phyloP scores from a whole-genome alignment of 1,140 invertebrate genomes.

The Drosophila lini region DNA sequence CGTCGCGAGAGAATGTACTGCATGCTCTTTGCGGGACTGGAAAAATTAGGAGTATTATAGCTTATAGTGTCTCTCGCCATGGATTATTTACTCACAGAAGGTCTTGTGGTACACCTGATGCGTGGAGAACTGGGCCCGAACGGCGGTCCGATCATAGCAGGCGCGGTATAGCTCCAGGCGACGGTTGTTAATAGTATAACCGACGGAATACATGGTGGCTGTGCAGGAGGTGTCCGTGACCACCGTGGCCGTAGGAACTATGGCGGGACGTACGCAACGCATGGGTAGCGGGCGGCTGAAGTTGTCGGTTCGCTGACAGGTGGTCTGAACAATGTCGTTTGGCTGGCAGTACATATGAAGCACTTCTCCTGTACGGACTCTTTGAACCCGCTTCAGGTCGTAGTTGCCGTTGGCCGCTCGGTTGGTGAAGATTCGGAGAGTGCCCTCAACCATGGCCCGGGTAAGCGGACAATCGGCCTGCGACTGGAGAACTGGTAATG shows the following conservation, averaged over 20 bases:
- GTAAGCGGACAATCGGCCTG: slow-evolving; percentile 31
- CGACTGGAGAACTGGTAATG: slow-evolving; percentile 25
- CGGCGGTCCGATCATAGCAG: slow-evolving; percentile 37
- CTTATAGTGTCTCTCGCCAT: fast-evolving
- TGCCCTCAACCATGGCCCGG: slow-evolving; percentile 48
- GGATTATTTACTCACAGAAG: slow-evolving; percentile 33
- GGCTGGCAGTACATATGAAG: slow-evolving; percentile 40
- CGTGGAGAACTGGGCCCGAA: slow-evolving; percentile 22
- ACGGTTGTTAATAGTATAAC: slow-evolving; percentile 33
- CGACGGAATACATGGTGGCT: slow-evolving; percentile 47
- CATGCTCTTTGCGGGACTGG: slow-evolving; percentile 30
- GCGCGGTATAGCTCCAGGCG: slow-evolving; percentile 42
- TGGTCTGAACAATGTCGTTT: slow-evolving; percentile 28
- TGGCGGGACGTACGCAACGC: slow-evolving; percentile 23
- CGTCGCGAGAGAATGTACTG: slow-evolving; percentile 21
- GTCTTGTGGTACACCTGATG: slow-evolving; percentile 43
- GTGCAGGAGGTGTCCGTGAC: slow-evolving; percentile 37
- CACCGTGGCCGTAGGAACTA: slow-evolving; percentile 2
- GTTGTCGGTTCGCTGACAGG: slow-evolving; percentile 10
- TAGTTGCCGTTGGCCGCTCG: slow-evolving; percentile 11
- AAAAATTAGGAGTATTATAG: not conserved
- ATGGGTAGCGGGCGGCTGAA: slow-evolving; percentile 31
- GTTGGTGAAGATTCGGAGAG: slow-evolving; percentile 40
- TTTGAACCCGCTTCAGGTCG: slow-evolving; percentile 20
- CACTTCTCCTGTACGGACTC: slow-evolving; percentile 23